Conservation (phyloP, 2,888 invertebrate species). For the Philereme vetulata region DNA sequence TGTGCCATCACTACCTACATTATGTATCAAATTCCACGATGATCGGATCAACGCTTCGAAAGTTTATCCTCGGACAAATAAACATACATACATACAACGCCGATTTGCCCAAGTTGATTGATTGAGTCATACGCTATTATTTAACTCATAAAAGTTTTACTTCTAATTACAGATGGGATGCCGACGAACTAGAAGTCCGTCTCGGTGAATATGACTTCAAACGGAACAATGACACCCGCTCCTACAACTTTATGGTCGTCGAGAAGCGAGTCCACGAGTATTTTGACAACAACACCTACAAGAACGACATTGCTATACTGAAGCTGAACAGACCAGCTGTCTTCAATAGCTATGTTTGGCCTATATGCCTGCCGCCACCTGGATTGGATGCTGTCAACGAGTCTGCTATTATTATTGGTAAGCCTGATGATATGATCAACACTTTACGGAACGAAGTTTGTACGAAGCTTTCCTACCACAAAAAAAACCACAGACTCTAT, state of each 20-base stretch:
- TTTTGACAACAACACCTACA: slow-evolving; percentile 87
- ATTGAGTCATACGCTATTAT: too few species aligned
- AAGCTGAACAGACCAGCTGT: slow-evolving; percentile 86
- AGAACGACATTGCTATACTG: slow-evolving; percentile 91
- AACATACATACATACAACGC: too few species aligned
- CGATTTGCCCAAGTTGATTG: too few species aligned
- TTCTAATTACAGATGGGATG: slow-evolving; percentile 72
- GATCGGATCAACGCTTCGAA: too few species aligned
- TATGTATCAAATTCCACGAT: too few species aligned
- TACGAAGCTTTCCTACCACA: too few species aligned
- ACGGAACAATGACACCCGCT: slow-evolving; percentile 86
- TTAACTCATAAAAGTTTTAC: too few species aligned
- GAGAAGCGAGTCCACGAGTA: slow-evolving; percentile 87
- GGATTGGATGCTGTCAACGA: slow-evolving; percentile 84
- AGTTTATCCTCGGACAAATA: too few species aligned
- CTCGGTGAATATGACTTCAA: slow-evolving; percentile 93
- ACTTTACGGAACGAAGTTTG: too few species aligned
- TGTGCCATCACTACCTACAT: too few species aligned
- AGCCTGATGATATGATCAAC: slow-evolving; percentile 19
- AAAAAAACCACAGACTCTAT: too few species aligned
- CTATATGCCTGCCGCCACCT: slow-evolving; percentile 90
- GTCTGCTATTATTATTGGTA: slow-evolving; percentile 87
- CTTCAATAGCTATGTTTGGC: slow-evolving; percentile 92
- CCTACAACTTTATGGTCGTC: slow-evolving; percentile 87
- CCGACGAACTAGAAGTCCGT: slow-evolving; percentile 86